phyloP scores from a whole-genome alignment of 1,140 invertebrate species.

The Drosophila nigrodunni region DNA sequence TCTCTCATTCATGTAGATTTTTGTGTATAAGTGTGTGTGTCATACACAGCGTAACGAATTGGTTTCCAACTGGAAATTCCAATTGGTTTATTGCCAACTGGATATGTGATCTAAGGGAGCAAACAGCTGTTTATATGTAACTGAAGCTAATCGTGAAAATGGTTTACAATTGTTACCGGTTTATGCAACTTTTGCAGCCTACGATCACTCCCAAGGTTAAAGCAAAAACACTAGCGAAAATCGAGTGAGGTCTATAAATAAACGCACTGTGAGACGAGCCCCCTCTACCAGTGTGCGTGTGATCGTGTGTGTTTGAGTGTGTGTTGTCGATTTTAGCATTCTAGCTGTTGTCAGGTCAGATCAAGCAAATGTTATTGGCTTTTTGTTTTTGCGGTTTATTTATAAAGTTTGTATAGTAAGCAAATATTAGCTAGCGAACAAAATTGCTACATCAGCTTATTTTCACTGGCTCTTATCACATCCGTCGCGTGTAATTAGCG shows the following conservation, averaged over 20 bases:
- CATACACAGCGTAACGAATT: slow-evolving; percentile 2
- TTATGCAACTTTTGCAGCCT: slow-evolving; percentile 4
- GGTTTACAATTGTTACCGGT: slow-evolving; percentile 4
- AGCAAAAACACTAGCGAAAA: slow-evolving; percentile 4
- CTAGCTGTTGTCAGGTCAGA: slow-evolving; percentile 69
- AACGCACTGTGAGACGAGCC: slow-evolving; percentile 54
- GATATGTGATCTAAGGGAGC: slow-evolving; percentile 6
- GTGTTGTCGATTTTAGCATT: slow-evolving; percentile 8
- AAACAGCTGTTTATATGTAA: slow-evolving; percentile 22
- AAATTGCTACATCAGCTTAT: slow-evolving; percentile 33
- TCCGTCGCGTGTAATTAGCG: slow-evolving; percentile 71
- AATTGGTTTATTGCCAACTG: slow-evolving; percentile 39
- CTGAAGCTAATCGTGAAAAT: not conserved
- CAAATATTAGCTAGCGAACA: not conserved
- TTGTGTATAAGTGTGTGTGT: not conserved
- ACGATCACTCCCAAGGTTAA: slow-evolving; percentile 30
- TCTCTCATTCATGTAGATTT: slow-evolving; percentile 5
- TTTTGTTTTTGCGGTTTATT: slow-evolving; percentile 36
- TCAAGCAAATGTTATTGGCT: slow-evolving; percentile 33
- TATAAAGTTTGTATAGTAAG: slow-evolving; percentile 33
- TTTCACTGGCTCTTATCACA: slow-evolving; percentile 67
- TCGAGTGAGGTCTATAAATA: slow-evolving; percentile 45
- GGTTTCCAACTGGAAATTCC: slow-evolving; percentile 23
- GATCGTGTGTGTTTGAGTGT: not conserved
- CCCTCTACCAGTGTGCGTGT: slow-evolving; percentile 31